A percentile compares a stretch with the other conserved stretches of the same genome.
Conservation (phyloP, 2,888 invertebrate genomes). For the Standfussiana lucernea region DNA sequence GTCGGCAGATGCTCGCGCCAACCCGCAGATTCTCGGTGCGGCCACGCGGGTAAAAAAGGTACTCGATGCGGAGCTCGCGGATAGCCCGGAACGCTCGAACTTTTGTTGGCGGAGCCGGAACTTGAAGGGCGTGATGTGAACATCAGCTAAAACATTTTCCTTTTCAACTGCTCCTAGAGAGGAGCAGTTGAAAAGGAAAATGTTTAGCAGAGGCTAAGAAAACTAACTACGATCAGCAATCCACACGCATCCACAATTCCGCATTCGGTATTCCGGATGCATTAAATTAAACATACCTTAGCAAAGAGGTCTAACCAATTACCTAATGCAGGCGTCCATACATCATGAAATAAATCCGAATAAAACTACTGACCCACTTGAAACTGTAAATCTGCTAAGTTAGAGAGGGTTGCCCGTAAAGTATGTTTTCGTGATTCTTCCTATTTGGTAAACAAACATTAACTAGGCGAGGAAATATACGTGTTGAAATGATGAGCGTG, state of each 20-base stretch:
- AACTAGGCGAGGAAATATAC: neutral
- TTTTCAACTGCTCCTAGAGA: too few species aligned
- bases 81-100: too few species aligned
- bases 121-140: too few species aligned
- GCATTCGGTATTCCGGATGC: neutral
- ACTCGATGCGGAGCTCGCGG: too few species aligned
- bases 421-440: neutral
- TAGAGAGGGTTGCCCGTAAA: neutral
- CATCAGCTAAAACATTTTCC: too few species aligned
- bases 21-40: too few species aligned
- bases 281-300: neutral
- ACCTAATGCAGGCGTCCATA: neutral
- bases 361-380: constrained; percentile 7
- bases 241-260: neutral
- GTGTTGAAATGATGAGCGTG: neutral
- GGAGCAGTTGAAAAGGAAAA: too few species aligned
- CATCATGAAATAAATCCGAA: constrained; percentile 14
- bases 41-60: too few species aligned
- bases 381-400: constrained; percentile 14
- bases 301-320: neutral
- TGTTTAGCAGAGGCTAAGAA: too few species aligned
- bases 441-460: constrained; percentile 16
- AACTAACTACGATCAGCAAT: neutral
- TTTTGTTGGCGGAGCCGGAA: too few species aligned
- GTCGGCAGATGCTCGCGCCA: too few species aligned